phyloP scores from a whole-genome alignment of 2,888 invertebrate species.

The Fabriciana adippe region DNA sequence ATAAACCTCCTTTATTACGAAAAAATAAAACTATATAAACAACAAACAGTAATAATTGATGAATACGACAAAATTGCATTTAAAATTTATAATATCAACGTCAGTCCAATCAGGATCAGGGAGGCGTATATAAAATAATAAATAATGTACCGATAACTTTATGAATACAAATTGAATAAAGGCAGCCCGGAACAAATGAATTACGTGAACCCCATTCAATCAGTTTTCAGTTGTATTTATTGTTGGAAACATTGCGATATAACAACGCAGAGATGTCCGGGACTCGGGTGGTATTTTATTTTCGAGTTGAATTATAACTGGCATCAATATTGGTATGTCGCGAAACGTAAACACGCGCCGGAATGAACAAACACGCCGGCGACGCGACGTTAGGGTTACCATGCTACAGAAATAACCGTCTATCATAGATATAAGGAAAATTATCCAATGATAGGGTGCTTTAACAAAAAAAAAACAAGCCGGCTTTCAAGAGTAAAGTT shows the following conservation, averaged over 20 bases:
- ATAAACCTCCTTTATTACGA: not conserved
- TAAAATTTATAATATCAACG: not conserved
- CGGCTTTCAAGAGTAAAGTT: too few species aligned
- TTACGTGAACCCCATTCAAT: constrained; percentile 29
- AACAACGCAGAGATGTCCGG: constrained; percentile 7
- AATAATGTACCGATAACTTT: constrained; percentile 7
- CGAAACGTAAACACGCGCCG: constrained; percentile 36
- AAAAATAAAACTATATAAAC: not conserved
- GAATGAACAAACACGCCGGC: constrained; percentile 23
- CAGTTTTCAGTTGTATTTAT: constrained; percentile 33
- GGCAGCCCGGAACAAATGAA: constrained; percentile 25
- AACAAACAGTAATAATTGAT: not conserved
- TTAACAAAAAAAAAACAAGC: too few species aligned
- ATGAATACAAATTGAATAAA: constrained; percentile 21
- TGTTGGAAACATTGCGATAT: constrained; percentile 24
- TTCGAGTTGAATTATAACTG: constrained; percentile 36
- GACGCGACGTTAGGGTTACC: constrained; percentile 2
- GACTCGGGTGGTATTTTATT: constrained; percentile 20
- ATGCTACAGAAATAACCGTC: not conserved
- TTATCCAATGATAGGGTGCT: too few species aligned
- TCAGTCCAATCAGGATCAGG: not conserved
- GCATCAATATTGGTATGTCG: constrained; percentile 41
- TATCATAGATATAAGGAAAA: too few species aligned
- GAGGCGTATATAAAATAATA: not conserved
- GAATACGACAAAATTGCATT: not conserved